Evolutionary conservation across 2,797 vertebrate species (phyloP).

Genomic region (Enoplosus armatus): DNA sequence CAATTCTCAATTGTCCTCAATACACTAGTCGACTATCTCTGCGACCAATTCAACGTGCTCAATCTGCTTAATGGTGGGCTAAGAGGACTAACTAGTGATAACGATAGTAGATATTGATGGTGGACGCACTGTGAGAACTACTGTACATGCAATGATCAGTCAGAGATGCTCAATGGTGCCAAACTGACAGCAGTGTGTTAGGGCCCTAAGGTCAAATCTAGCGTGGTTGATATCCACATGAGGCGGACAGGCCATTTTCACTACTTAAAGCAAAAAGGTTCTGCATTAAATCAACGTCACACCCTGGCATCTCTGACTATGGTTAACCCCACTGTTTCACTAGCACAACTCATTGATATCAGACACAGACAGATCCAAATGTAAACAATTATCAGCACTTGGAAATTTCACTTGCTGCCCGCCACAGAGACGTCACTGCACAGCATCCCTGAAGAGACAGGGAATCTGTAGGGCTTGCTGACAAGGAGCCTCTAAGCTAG

Average conservation of each 20-base stretch:
- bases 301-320: not conserved
- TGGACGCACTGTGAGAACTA: not conserved
- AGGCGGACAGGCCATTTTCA: not conserved
- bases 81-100: too few species aligned
- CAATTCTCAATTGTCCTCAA: conserved; percentile 12
- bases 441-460: not conserved
- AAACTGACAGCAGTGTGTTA: not conserved
- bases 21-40: not conserved
- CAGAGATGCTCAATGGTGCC: not conserved
- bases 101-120: too few species aligned
- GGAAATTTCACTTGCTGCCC: conserved; percentile 3
- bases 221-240: not conserved
- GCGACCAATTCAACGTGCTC: not conserved
- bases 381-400: not conserved
- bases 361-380: not conserved
- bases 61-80: not conserved
- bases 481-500: not conserved
- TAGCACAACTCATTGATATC: too few species aligned
- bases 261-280: not conserved
- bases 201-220: not conserved
- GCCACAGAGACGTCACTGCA: not conserved
- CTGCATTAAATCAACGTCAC: not conserved
- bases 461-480: not conserved
- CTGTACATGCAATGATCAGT: not conserved
- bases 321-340: not conserved